These are phyloP conservation scores for Rynchops niger DNA, from an alignment of 2,113 vertebrate genomes.

Conservation along the genomic window DNA sequence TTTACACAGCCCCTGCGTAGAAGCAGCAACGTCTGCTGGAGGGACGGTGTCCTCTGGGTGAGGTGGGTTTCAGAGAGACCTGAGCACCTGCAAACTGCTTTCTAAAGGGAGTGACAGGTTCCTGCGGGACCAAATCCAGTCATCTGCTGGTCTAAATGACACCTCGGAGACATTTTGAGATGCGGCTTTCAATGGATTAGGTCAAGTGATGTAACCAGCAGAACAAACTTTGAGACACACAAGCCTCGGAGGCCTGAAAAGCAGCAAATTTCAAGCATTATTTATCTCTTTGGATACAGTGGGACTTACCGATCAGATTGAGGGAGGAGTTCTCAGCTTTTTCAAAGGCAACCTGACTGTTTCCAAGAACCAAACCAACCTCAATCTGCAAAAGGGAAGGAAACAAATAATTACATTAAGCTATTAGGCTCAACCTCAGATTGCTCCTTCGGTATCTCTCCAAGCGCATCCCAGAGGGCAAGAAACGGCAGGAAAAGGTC, in stretches of 20 bases:
- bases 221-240: not conserved
- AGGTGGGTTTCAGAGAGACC: not conserved
- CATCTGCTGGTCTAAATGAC: not conserved
- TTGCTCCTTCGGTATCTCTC: not conserved
- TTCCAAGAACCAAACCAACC: constrained; percentile 87
- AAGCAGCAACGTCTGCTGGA: not conserved
- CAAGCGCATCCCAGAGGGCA: not conserved
- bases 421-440: not conserved
- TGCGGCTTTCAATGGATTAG: not conserved
- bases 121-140: not conserved
- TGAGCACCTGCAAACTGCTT: not conserved
- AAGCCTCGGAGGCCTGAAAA: not conserved
- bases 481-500: not conserved
- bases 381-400: constrained; percentile 77
- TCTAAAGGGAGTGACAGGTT: not conserved
- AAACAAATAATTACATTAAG: constrained; percentile 8
- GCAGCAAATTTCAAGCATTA: not conserved
- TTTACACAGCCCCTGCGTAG: not conserved
- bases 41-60: too few relatives aligned
- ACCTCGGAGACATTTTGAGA: not conserved
- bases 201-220: not conserved
- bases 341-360: constrained; percentile 97
- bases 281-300: not conserved
- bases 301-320: constrained; percentile 87
- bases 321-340: constrained; percentile 92